Evolutionary conservation across 1,140 invertebrate species (phyloP).

Genomic region (Grapholita molesta): DNA sequence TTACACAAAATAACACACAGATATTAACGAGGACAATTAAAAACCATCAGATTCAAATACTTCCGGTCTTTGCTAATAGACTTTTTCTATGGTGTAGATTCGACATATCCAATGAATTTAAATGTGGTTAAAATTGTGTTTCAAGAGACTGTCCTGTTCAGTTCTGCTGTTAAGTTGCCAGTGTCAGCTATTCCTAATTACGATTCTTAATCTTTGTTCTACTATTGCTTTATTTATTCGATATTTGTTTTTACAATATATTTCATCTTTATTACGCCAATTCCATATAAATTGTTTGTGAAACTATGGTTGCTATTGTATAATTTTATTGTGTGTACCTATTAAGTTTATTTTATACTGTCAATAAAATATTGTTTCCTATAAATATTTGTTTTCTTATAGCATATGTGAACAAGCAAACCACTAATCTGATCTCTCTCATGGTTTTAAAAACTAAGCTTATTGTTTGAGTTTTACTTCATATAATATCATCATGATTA

Average conservation of each 20-base stretch:
- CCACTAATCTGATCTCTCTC: no score
- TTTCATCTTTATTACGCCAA: background rate
- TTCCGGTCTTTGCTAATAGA: no score
- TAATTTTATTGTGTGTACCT: constrained; percentile 14
- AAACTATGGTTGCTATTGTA: background rate
- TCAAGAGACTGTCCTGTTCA: no score
- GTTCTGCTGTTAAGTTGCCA: background rate
- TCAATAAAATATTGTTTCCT: constrained; percentile 13
- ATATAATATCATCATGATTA: no score
- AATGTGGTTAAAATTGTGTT: no score
- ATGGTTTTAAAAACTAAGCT: no score
- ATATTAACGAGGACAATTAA: no score
- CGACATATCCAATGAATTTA: no score
- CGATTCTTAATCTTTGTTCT: background rate
- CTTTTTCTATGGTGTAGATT: no score
- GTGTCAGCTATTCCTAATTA: background rate
- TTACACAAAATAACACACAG: no score
- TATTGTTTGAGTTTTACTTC: no score
- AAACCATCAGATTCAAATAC: no score
- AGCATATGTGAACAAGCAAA: background rate
- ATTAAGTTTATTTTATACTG: constrained; percentile 7
- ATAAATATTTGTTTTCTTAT: background rate
- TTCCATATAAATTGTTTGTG: background rate
- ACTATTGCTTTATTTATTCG: background rate
- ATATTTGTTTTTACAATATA: background rate